Percentiles rank a stretch among this genome's conserved stretches.
Conservation (phyloP, 2,888 invertebrate genomes). For the Hirtodrosophila cameraria region DNA sequence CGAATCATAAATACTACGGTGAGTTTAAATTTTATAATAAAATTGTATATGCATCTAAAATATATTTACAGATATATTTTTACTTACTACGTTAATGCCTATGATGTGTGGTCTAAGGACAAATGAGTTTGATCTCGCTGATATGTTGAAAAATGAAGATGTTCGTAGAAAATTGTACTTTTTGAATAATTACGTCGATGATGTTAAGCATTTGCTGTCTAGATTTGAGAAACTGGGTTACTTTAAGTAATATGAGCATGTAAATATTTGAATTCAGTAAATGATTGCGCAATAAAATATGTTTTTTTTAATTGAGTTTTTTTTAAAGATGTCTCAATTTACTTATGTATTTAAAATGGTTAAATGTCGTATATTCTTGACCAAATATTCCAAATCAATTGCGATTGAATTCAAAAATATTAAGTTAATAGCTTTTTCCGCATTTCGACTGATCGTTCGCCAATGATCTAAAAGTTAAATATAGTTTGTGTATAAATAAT, state of each 20-base stretch:
- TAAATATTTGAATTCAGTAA: too few species aligned
- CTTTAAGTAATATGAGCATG: slow-evolving; percentile 3
- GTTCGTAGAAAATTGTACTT: not conserved
- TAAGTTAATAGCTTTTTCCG: too few species aligned
- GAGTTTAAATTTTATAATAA: not conserved
- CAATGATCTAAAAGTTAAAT: not conserved
- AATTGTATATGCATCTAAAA: not conserved
- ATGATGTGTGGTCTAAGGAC: slow-evolving; percentile 21
- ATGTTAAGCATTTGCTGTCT: slow-evolving; percentile 23
- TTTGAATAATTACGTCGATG: slow-evolving; percentile 15
- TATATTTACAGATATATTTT: slow-evolving; percentile 16
- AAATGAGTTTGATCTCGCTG: not conserved
- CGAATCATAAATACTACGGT: slow-evolving; percentile 66
- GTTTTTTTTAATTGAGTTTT: too few species aligned
- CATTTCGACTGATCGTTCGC: too few species aligned
- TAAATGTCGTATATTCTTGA: too few species aligned
- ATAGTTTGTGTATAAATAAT: not conserved
- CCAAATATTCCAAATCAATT: too few species aligned
- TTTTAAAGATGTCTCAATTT: too few species aligned
- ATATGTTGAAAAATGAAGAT: slow-evolving; percentile 10
- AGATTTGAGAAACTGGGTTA: slow-evolving; percentile 14
- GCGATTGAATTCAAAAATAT: too few species aligned
- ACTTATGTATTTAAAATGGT: too few species aligned
- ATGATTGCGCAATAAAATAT: too few species aligned
- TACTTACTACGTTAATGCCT: slow-evolving; percentile 21